Evolutionary conservation across 2,797 vertebrate genomes (phyloP), one percentile per base, ranked within the genome.

Genomic region (Microtus agrestis): DNA sequence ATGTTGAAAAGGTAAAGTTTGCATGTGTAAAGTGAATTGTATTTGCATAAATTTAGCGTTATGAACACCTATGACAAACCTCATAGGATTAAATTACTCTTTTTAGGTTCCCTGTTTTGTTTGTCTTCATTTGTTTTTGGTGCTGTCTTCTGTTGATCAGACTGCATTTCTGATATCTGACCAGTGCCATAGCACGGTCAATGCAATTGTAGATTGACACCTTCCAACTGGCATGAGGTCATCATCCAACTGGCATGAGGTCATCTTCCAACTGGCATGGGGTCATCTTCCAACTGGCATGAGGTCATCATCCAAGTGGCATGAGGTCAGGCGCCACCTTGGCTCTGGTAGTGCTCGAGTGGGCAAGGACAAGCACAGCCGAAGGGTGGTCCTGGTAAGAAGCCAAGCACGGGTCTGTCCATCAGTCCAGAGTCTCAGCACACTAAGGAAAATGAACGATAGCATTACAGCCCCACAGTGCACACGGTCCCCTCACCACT

Each of bases 351-450:
- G 89, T 90, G 76, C 67, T 96, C 94, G 93, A 89, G 87, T 96
- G 85, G 61, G 65, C 97, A 97, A 21, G 56, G 19, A 95, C 73
- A 93, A 93, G 40, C 91, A 69, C 97, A 96, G 46, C 95, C 94
- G 96, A 96, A 96, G 69, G 92, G 34, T 34, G 73, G 84, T 85
- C 56, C 87, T 98, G 97, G 97, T 95, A 97, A 96, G 97, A 95
- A 89, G 86, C 54, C 91, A 81, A 69, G 94, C 23, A 95, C 93
- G 91, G 87, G 82, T 86, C 95, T 73, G 93, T 31, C 95, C 93
- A 31, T 15, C 43, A 25, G 40, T 40, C 56, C n/a, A 90, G 85
- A 95, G 91, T 98, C 80, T 94, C 92, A 84, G 73, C 92, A 94
- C 51, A 90, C 43, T 91, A 67, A 95, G 77, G 56, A 73, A 93